Evolutionary conservation across 2,797 vertebrate genomes (phyloP).

Genomic region (Acomys russatus): DNA sequence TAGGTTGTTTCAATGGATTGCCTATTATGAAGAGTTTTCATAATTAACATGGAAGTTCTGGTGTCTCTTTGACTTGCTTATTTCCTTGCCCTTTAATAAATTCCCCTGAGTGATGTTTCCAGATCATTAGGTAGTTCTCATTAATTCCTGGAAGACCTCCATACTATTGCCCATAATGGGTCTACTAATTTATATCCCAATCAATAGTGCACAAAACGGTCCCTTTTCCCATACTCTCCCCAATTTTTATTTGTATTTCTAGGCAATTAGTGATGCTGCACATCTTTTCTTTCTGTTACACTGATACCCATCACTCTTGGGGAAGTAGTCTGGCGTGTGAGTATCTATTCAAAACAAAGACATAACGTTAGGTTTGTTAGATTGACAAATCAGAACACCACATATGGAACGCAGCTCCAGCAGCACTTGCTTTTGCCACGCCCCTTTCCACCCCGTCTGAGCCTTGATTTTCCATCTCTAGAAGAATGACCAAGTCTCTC

Average conservation of each 20-base stretch:
- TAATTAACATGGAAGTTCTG: not conserved
- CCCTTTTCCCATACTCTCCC: not conserved
- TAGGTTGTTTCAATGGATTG: not conserved
- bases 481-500: not conserved
- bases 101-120: not conserved
- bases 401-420: not conserved
- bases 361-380: not conserved
- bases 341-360: not conserved
- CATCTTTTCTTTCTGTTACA: not conserved
- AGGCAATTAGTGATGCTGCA: not conserved
- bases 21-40: not conserved
- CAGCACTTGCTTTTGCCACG: not conserved
- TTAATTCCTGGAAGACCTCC: not conserved
- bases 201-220: not conserved
- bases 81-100: not conserved
- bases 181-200: not conserved
- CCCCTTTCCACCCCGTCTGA: not conserved
- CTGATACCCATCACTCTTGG: not conserved
- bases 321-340: not conserved
- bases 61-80: not conserved
- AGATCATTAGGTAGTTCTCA: not conserved
- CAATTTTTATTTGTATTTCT: not conserved
- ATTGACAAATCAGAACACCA: not conserved
- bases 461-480: not conserved
- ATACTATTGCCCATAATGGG: not conserved